Base-by-base conservation (phyloP, 2,888 invertebrate genomes). In the Gnatocerus cornutus region DNA sequence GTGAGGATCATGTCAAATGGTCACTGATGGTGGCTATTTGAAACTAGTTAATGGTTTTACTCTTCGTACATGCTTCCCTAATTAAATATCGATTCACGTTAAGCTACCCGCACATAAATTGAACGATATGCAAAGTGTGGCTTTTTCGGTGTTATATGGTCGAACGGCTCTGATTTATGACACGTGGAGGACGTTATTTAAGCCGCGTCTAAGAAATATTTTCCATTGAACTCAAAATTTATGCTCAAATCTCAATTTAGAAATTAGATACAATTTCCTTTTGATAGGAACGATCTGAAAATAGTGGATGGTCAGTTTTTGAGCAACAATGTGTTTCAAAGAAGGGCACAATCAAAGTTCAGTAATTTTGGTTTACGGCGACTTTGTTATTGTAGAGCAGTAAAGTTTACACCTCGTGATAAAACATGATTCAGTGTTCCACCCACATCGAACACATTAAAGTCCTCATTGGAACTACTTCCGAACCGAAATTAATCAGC, bases 31-130 rank as follows among this genome's bases (percentile, higher is more conserved):
- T 45, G 43, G 39, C 21, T 45, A 43, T 53, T 53, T 64, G 45
- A 53, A 48, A 33, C 46, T 48, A 37, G 37, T 39, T 61, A 61
- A 48, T 61, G 50, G 39, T 63, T 53, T 63, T 30, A 16, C 41
- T 63, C 52, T 50, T 41, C 41, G 41, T 63, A 37, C 43, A 29
- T 41, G 37, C 52, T 67, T 67, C 43, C 59, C 46, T 67, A 67
- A 67, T 67, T 67, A 67, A 61, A 67, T 67, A 67, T 59, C 67
- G 59, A 67, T 67, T 66, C 30, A 37, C 13, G 55, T 65, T 29
- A 46, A 45, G 52, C 52, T 33, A 59, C 14, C 50, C 52, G 10
- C 59, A 67, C 52, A 59, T 45, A 48, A 43, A 67, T 67, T 52
- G 56, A 37, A 9, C 41, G 52, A 58, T 66, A 58, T 66, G 52